Conservation (phyloP, 2,888 invertebrate genomes). For the Cryptocephalus moraei region DNA sequence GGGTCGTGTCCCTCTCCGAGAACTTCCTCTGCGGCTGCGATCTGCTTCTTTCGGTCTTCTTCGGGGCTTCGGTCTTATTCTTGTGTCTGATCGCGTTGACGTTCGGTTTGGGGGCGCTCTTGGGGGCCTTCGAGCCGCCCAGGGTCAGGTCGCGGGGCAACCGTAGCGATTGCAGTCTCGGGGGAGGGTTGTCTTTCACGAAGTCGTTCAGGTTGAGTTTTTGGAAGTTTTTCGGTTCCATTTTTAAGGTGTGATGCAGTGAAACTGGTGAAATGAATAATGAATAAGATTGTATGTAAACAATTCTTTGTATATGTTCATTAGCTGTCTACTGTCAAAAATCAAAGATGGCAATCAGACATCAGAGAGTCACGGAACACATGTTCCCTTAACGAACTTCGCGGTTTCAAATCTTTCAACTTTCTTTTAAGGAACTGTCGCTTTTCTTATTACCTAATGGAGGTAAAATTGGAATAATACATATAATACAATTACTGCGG, state of each 20-base stretch:
- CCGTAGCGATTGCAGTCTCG: slow-evolving; percentile 28
- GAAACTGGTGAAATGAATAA: too few relatives aligned
- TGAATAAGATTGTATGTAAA: too few relatives aligned
- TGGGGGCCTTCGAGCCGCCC: slow-evolving; percentile 28
- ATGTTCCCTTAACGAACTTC: too few relatives aligned
- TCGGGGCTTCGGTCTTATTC: slow-evolving; percentile 18
- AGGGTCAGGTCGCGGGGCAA: slow-evolving; percentile 31
- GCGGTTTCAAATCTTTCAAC: too few relatives aligned
- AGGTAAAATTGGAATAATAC: too few relatives aligned
- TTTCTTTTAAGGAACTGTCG: too few relatives aligned
- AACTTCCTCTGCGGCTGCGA: not conserved
- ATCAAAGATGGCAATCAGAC: too few relatives aligned
- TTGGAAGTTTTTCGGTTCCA: not conserved
- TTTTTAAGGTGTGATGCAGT: not conserved
- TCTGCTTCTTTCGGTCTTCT: slow-evolving; percentile 1
- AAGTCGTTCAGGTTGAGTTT: not conserved
- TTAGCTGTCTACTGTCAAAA: too few relatives aligned
- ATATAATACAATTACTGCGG: too few relatives aligned
- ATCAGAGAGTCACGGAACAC: too few relatives aligned
- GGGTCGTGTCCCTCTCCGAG: slow-evolving; percentile 9
- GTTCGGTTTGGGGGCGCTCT: slow-evolving; percentile 33
- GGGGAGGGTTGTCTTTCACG: not conserved
- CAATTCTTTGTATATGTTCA: too few relatives aligned
- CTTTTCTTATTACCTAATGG: too few relatives aligned
- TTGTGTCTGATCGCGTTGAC: slow-evolving; percentile 31